Evolutionary conservation across 1,140 invertebrate genomes (phyloP), one percentile per base, ranked within the genome.

Genomic region (Pentalonia nigronervosa): DNA sequence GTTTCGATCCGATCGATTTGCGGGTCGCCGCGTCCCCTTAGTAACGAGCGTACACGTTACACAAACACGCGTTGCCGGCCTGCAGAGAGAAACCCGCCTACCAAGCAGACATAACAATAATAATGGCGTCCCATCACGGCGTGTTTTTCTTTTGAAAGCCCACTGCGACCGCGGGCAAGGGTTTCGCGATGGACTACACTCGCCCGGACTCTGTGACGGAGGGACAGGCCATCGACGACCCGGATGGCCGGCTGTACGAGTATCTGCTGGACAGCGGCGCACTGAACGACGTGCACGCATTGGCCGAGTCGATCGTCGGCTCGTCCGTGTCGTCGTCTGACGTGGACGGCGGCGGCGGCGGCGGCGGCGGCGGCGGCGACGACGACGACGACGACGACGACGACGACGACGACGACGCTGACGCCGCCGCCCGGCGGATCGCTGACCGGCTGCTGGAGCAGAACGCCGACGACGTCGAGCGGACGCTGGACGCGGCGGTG

Each of bases 261-360:
- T 93, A 53, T n/a, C 36, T 93, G 81, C 0, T 93, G 67, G 91
- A 93, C 91, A 93, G 9, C 48, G 91, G 91, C 9, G 91, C 41
- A 48, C 17, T 93, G 20, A 45, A 93, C 81, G 91, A 93, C 14
- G 81, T 93, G 11, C 81, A 56, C 23, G 2, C 91, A 9, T 11
- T 93, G 81, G 81, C 48, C 48, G 91, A 93, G 48, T 93, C 91
- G n/a, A 8, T 86, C 0, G 91, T 92, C 47, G 20, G 76, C n/a
- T 86, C 76, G 60, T 53, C 91, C 23, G 47, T 23, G 36, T 36
- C 36, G 34, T 30, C 91, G 25, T 67, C 53, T 2, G 60, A 76
- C 30, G 30, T 76, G 30, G 60, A 36, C 23, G 45, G 20, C 36
- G 45, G 3, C 23, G 67, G 14, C 1, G 47, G 41, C 41, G 41